Conservation (phyloP, 2,797 vertebrate genomes). For the Pipistrellus kuhlii region DNA sequence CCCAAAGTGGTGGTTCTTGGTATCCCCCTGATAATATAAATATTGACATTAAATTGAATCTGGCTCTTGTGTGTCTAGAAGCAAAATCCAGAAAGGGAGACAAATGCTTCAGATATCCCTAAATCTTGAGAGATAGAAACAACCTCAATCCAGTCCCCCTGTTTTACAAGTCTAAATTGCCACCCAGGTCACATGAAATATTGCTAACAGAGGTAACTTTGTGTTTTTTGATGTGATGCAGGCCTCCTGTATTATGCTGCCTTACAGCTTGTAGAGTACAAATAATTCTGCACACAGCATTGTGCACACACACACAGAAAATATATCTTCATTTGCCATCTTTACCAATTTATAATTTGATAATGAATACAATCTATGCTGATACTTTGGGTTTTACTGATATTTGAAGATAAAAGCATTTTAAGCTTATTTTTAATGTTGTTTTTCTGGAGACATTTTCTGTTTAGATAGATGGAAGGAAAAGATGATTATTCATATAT, state of each 20-base stretch:
- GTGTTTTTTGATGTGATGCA: background rate
- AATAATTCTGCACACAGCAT: background rate
- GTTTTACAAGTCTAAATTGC: background rate
- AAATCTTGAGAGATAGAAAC: background rate
- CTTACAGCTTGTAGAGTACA: background rate
- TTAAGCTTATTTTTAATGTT: background rate
- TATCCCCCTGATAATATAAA: background rate
- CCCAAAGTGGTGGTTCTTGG: background rate
- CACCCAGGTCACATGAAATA: background rate
- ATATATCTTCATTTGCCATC: background rate
- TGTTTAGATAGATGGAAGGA: background rate
- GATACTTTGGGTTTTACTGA: background rate
- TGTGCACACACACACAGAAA: background rate
- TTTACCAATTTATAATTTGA: background rate
- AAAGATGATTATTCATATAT: background rate
- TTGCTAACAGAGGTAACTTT: background rate
- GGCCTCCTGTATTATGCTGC: background rate
- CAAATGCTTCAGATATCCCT: background rate
- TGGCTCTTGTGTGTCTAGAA: background rate
- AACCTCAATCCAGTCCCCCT: background rate
- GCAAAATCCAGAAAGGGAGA: constrained; percentile 1
- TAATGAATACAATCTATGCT: background rate
- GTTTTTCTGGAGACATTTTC: constrained; percentile 16
- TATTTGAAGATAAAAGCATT: background rate
- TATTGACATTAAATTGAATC: background rate